Conservation (phyloP, 2,797 vertebrate species). For the Sitta carolinensis region DNA sequence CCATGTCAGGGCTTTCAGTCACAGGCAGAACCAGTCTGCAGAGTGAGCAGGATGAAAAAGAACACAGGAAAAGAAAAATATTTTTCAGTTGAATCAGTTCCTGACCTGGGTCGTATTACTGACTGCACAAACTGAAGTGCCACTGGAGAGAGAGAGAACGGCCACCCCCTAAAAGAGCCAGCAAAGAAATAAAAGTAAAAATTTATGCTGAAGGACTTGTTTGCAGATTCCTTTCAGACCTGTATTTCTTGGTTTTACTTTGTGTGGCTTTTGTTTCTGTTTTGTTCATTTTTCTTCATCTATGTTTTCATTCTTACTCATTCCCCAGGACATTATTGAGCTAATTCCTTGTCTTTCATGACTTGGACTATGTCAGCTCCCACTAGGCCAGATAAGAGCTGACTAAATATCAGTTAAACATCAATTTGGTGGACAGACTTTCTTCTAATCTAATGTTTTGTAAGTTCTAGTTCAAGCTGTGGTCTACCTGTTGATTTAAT, state of each 20-base stretch:
- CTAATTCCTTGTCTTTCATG: not conserved
- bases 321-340: not conserved
- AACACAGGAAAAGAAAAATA: constrained; percentile 13
- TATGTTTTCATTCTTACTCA: not conserved
- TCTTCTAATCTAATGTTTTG: not conserved
- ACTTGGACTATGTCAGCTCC: not conserved
- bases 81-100: constrained; percentile 13
- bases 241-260: not conserved
- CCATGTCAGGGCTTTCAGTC: not conserved
- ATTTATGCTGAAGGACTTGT: not conserved
- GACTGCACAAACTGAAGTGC: not conserved
- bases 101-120: not conserved
- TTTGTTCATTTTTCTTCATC: not conserved
- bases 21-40: not conserved
- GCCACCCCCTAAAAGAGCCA: not conserved
- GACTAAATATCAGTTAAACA: not conserved
- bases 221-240: not conserved
- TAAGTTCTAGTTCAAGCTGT: not conserved
- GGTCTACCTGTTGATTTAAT: not conserved
- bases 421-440: not conserved
- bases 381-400: not conserved
- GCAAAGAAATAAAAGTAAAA: not conserved
- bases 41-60: not conserved
- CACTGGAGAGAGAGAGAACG: not conserved
- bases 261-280: not conserved